phyloP scores from a whole-genome alignment of 2,113 vertebrate genomes.

The Balaeniceps rex region DNA sequence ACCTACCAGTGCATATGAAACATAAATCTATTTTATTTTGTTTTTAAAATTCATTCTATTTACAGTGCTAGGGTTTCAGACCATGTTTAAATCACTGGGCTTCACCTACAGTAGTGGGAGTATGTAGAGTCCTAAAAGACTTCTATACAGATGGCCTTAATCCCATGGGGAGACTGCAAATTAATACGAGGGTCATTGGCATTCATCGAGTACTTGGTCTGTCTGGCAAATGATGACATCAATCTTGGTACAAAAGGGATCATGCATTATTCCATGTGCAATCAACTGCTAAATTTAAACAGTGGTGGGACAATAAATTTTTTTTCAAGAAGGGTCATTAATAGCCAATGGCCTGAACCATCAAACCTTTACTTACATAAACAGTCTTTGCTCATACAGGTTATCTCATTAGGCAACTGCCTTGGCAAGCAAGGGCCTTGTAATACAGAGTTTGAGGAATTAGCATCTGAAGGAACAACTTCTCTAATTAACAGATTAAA shows the following conservation, averaged over 20 bases:
- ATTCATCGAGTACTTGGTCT: conserved; percentile 14
- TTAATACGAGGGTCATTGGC: background rate
- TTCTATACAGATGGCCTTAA: background rate
- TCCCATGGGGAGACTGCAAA: background rate
- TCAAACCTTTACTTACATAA: background rate
- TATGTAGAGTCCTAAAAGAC: background rate
- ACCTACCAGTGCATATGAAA: background rate
- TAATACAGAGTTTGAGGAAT: background rate
- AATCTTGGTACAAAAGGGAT: background rate
- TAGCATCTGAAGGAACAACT: background rate
- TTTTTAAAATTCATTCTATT: background rate
- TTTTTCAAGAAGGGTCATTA: conserved; percentile 22
- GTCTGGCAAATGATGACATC: conserved; percentile 28
- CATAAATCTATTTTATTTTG: background rate
- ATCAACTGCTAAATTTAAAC: conserved; percentile 45
- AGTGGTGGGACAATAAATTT: background rate
- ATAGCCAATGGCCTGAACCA: background rate
- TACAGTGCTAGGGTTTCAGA: background rate
- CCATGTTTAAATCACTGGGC: background rate
- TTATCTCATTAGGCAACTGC: background rate
- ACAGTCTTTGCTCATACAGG: background rate
- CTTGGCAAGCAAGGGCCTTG: background rate
- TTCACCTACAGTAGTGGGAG: background rate
- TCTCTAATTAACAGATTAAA: conserved; percentile 2
- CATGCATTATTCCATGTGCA: conserved; percentile 40